Conservation (phyloP, 2,113 vertebrate genomes). For the Mustelus asterias region DNA sequence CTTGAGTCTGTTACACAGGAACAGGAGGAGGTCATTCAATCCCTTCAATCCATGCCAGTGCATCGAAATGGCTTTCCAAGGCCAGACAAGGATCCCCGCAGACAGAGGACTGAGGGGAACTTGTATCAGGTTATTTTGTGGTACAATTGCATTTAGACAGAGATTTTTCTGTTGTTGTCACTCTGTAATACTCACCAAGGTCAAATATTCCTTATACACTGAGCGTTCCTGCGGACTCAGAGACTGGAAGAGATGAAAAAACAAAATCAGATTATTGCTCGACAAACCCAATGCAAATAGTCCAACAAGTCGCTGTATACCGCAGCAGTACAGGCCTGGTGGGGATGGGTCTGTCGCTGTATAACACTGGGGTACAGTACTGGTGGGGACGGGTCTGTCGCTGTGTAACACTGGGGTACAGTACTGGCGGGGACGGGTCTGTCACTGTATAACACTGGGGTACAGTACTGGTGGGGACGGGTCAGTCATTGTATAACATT, state of each 20-base stretch:
- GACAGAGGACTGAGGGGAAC: no score
- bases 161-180: background rate
- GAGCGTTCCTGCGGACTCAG: conserved; percentile 62
- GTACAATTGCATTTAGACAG: background rate
- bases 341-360: no score
- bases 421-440: no score
- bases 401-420: no score
- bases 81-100: no score
- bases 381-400: no score
- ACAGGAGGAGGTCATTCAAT: background rate
- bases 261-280: background rate
- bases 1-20: no score
- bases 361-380: no score
- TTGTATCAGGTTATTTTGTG: no score
- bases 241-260: conserved; percentile 48
- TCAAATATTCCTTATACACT: conserved; percentile 60
- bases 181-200: conserved; percentile 52
- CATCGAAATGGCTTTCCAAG: background rate
- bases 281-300: background rate
- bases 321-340: background rate
- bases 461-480: no score
- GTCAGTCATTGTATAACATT: no score
- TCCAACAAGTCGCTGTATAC: background rate
- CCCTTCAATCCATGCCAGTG: background rate
- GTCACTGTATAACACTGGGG: no score